phyloP scores from a whole-genome alignment of 2,888 invertebrate species.

The Eucera pruinosa region DNA sequence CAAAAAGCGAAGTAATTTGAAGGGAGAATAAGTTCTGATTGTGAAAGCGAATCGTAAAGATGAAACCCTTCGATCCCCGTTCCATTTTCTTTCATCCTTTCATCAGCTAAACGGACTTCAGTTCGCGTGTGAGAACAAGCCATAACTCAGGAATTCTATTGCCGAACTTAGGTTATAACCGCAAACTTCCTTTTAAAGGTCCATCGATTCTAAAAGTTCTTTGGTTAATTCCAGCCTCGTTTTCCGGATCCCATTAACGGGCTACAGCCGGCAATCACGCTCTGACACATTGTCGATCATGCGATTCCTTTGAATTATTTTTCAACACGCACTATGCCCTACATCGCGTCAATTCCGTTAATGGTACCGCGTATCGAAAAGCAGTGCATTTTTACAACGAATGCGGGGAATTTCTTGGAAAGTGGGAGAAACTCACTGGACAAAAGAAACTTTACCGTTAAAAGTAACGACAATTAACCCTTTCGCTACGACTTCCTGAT shows the following conservation, averaged over 20 bases:
- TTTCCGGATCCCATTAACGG: slow-evolving; percentile 49
- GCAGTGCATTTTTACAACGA: not conserved
- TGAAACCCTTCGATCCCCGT: slow-evolving; percentile 35
- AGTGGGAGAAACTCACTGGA: no score
- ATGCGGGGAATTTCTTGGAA: no score
- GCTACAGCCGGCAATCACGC: slow-evolving; percentile 29
- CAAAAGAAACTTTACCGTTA: no score
- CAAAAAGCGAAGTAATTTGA: not conserved
- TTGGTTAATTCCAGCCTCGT: slow-evolving; percentile 52
- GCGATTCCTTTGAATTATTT: slow-evolving; percentile 24
- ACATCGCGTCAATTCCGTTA: not conserved
- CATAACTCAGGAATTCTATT: slow-evolving; percentile 62
- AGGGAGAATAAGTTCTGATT: not conserved
- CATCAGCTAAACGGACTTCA: slow-evolving; percentile 24
- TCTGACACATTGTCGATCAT: slow-evolving; percentile 21
- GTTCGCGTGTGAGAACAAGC: slow-evolving; percentile 53
- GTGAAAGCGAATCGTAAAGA: slow-evolving; percentile 24
- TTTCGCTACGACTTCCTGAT: no score
- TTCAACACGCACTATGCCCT: not conserved
- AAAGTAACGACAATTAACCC: no score
- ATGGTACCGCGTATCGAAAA: no score
- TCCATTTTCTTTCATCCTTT: slow-evolving; percentile 33
- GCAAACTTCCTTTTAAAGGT: slow-evolving; percentile 59
- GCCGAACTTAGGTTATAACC: slow-evolving; percentile 60
- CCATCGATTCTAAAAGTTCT: slow-evolving; percentile 58